Percentiles rank a stretch among this genome's conserved stretches.
Conservation (phyloP, 1,140 invertebrate species). For the Drepana arcuata region DNA sequence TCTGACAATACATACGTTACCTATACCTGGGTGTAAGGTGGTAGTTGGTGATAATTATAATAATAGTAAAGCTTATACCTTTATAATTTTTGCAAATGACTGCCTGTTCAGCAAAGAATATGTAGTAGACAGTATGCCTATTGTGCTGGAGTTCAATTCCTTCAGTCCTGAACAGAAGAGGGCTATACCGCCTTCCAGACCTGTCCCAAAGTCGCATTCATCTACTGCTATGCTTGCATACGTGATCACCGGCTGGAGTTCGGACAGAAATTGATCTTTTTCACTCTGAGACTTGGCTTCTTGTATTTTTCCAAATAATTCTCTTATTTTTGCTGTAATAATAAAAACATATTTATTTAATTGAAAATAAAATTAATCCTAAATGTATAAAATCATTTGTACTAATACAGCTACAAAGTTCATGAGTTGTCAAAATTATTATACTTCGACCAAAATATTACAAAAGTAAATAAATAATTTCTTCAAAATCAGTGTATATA, state of each 20-base stretch:
- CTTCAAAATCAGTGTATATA: too few species aligned
- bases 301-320: conserved; percentile 79
- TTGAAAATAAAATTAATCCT: neutral
- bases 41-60: too few species aligned
- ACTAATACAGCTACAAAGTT: too few species aligned
- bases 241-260: conserved; percentile 84
- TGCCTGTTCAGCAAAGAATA: conserved; percentile 84
- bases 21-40: too few species aligned
- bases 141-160: conserved; percentile 77
- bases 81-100: conserved; percentile 82
- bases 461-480: too few species aligned
- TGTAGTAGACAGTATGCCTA: conserved; percentile 79
- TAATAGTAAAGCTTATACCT: too few species aligned
- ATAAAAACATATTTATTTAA: conserved; percentile 1
- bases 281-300: conserved; percentile 75
- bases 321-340: conserved; percentile 78
- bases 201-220: conserved; percentile 95
- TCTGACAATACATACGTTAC: too few species aligned
- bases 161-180: conserved; percentile 84
- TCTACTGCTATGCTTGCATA: conserved; percentile 91
- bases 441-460: too few species aligned
- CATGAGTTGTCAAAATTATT: too few species aligned
- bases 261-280: conserved; percentile 73
- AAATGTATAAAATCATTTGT: too few species aligned
- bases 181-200: conserved; percentile 89